Evolutionary conservation across 2,888 invertebrate genomes (phyloP).

Genomic region (Mantis religiosa): DNA sequence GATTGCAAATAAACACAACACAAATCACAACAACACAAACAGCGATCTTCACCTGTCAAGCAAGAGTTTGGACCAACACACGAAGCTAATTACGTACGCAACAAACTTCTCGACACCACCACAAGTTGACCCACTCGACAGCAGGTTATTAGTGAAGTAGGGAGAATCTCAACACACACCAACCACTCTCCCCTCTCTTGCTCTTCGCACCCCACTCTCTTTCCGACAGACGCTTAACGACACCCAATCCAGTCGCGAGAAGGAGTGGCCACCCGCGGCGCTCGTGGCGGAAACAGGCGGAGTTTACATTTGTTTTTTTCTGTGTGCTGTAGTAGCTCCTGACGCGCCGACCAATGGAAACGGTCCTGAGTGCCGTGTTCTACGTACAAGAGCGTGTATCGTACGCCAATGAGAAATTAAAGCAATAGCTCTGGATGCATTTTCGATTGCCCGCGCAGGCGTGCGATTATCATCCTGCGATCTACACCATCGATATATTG

Average conservation of each 20-base stretch:
- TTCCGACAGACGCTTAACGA: neutral
- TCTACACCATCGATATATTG: neutral
- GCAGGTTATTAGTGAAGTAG: neutral
- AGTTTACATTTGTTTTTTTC: constrained; percentile 11
- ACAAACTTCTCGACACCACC: neutral
- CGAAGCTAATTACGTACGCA: neutral
- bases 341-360: neutral
- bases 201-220: neutral
- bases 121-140: neutral
- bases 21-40: neutral
- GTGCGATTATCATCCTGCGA: neutral
- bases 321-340: neutral
- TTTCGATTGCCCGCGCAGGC: constrained; percentile 12
- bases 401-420: neutral
- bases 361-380: neutral
- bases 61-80: neutral
- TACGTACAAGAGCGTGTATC: neutral
- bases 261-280: constrained; percentile 22
- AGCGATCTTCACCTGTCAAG: neutral
- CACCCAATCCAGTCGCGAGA: constrained; percentile 30
- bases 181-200: neutral
- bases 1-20: neutral
- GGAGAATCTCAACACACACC: neutral
- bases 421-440: neutral
- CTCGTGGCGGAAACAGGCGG: constrained; percentile 17